Percentiles rank a stretch among this genome's conserved stretches.
phyloP scores from a whole-genome alignment of 2,113 vertebrate species.

The Odocoileus virginianus region DNA sequence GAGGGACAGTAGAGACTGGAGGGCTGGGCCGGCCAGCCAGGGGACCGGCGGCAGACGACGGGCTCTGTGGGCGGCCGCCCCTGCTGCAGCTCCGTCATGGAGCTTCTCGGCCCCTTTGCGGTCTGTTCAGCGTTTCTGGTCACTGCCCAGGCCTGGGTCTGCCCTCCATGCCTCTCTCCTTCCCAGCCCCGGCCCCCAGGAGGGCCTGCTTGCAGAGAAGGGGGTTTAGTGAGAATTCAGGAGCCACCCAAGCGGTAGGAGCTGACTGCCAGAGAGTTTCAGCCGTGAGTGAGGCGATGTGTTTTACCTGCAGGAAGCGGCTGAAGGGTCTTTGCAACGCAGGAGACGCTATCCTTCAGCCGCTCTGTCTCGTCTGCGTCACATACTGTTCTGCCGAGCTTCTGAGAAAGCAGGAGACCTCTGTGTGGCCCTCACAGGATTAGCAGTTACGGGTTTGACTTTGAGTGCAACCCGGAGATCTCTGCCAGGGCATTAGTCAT shows the following conservation, averaged over 20 bases:
- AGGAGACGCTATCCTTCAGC: neutral
- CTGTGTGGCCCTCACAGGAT: neutral
- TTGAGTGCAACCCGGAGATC: neutral
- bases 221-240: neutral
- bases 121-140: rapidly evolving
- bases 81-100: rapidly evolving
- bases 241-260: neutral
- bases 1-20: neutral
- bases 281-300: neutral
- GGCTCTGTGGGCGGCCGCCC: neutral
- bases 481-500: neutral
- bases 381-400: neutral
- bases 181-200: rapidly evolving
- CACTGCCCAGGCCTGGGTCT: neutral
- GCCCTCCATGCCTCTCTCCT: neutral
- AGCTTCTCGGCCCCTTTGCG: rapidly evolving
- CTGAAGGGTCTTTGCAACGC: no score
- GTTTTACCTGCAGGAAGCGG: neutral
- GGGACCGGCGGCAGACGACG: rapidly evolving
- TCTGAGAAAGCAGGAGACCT: neutral
- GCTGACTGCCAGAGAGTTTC: neutral
- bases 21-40: neutral
- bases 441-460: neutral
- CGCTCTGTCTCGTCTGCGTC: rapidly evolving
- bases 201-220: neutral